Percentiles rank a stretch among this genome's conserved stretches.
These are phyloP conservation scores for Siphamia tubifer DNA, from an alignment of 2,113 vertebrate genomes.

Conservation along the genomic window DNA sequence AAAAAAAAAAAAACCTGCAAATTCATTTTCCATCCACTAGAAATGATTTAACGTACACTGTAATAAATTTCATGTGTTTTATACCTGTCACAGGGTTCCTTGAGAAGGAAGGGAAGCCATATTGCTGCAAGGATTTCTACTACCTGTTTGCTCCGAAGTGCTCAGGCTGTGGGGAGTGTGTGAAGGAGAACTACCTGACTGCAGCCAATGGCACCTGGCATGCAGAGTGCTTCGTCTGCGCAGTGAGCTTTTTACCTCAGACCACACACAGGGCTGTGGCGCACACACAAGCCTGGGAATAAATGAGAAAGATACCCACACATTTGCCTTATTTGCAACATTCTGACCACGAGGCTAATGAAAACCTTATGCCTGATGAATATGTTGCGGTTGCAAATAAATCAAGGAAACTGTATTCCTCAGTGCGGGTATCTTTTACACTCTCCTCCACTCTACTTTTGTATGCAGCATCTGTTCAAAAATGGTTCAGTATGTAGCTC, in stretches of 20 bases:
- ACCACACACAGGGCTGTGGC: constrained; percentile 54
- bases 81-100: constrained; percentile 80
- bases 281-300: constrained; percentile 16
- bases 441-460: constrained; percentile 28
- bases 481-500: constrained; percentile 30
- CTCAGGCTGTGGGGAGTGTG: constrained; percentile 84
- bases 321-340: constrained; percentile 61
- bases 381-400: constrained; percentile 53
- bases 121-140: constrained; percentile 88
- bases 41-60: background rate
- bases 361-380: constrained; percentile 66
- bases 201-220: constrained; percentile 91
- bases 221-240: constrained; percentile 89
- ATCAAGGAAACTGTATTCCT: constrained; percentile 52
- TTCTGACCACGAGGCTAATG: constrained; percentile 56
- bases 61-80: background rate
- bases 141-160: constrained; percentile 89
- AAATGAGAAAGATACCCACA: constrained; percentile 58
- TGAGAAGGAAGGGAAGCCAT: constrained; percentile 86
- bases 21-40: background rate
- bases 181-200: constrained; percentile 86
- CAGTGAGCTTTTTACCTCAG: constrained; percentile 77
- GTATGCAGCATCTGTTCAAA: constrained; percentile 45
- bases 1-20: background rate
- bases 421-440: constrained; percentile 46